These are phyloP conservation scores for Zaprionus davidi DNA, from an alignment of 1,140 invertebrate species.

Conservation along the genomic window DNA sequence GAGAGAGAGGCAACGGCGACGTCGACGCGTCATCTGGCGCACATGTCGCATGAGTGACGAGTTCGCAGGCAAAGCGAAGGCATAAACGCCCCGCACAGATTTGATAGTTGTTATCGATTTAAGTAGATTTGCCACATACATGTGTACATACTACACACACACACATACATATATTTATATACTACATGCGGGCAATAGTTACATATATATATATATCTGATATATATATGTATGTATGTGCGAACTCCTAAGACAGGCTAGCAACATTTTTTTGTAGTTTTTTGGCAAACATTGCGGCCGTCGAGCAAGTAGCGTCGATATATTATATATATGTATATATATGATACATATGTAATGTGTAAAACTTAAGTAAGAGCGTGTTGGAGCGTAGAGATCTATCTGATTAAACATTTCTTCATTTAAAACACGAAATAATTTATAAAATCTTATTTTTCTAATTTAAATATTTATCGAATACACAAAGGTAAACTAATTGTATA, in stretches of 20 bases:
- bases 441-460: not conserved
- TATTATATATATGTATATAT: not conserved
- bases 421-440: not conserved
- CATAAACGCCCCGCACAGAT: slow-evolving; percentile 77
- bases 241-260: not conserved
- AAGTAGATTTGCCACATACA: slow-evolving; percentile 70
- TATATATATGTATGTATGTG: slow-evolving; percentile 1
- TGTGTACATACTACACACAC: slow-evolving; percentile 9
- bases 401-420: not conserved
- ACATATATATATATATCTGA: not conserved
- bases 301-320: not conserved
- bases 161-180: slow-evolving; percentile 10
- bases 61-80: slow-evolving; percentile 17
- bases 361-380: not conserved
- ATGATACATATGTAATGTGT: not conserved
- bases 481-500: too few species aligned
- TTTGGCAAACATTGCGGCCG: slow-evolving; percentile 59
- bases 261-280: slow-evolving; percentile 5
- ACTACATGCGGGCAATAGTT: slow-evolving; percentile 12
- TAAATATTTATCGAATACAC: too few species aligned
- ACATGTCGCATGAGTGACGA: slow-evolving; percentile 80
- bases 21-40: slow-evolving; percentile 57
- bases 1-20: slow-evolving; percentile 13
- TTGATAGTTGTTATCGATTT: slow-evolving; percentile 83
- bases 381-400: not conserved